Evolutionary conservation across 2,888 invertebrate species (phyloP).

Genomic region (Tipula confusa): DNA sequence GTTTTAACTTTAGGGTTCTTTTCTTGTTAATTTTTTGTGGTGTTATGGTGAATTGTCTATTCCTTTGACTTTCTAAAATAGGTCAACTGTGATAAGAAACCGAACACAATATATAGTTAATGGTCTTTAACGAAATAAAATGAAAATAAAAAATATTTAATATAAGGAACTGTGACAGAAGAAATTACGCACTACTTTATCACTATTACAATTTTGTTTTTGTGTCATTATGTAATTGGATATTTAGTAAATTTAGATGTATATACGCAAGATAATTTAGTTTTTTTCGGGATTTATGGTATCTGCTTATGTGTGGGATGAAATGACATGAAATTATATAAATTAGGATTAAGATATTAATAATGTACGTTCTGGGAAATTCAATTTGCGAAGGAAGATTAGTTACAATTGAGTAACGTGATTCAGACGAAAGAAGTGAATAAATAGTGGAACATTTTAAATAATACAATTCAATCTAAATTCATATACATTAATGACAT

Average conservation of each 20-base stretch:
- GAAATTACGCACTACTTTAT: not conserved
- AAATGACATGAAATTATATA: not conserved
- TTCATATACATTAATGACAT: too few relatives aligned
- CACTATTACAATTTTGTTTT: not conserved
- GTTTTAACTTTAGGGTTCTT: not conserved
- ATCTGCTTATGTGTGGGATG: not conserved
- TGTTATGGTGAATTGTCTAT: not conserved
- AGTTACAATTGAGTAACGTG: too few relatives aligned
- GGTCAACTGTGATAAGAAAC: conserved; percentile 3
- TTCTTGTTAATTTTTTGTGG: not conserved
- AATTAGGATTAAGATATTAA: not conserved
- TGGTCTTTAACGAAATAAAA: not conserved
- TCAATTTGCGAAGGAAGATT: too few relatives aligned
- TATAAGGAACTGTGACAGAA: not conserved
- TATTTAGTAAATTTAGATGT: not conserved
- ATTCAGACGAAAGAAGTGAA: too few relatives aligned
- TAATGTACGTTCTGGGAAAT: too few relatives aligned
- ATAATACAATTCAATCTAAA: too few relatives aligned
- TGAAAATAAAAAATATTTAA: not conserved
- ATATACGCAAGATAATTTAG: not conserved
- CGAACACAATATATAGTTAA: not conserved
- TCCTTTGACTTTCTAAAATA: not conserved
- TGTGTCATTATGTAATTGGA: not conserved
- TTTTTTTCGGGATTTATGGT: not conserved
- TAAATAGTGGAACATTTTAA: too few relatives aligned